Base-by-base conservation (phyloP, 1,140 invertebrate species). In the Tribolium castaneum region DNA sequence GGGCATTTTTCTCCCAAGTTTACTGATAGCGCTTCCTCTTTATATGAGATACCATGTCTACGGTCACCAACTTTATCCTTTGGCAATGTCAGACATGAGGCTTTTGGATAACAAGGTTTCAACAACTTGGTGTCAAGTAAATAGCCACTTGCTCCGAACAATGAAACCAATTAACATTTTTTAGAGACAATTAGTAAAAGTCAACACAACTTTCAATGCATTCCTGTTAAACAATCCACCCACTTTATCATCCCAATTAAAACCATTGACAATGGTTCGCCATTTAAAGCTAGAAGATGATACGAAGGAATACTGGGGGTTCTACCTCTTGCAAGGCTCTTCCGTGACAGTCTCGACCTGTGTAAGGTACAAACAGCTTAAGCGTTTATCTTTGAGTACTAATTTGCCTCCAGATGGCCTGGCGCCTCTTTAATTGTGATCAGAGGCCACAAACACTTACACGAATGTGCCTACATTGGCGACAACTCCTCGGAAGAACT, bases 291-390 rank as follows among this genome's bases (percentile, higher is more conserved):
- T 95, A n/a, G 90, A 92, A 72, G 93, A 95, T 82, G 94, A 95
- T 81, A 92, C 93, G 88, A 95, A 94, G 84, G 93, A 95, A 84
- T 95, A 94, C 83, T 95, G 93, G 93, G 93, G 94, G 6, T 95
- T 95, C 85, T 95, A 94, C 84, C 86, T 95, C n/a, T 86, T 94
- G 1, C 89, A 90, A 81, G 94, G 93, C 1, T 94, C 93, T 7
- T 90, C 89, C 4, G 92, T 94, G 3, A 93, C 91, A 0, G 90
- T 95, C 1, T 93, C 92, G 1, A 90, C 92, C 75, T 95, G 94
- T 87, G 91, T 92, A 5, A 92, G 92, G 92, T 93, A 87, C 76
- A 59, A 51, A 74, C 10, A 66, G 72, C 54, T 75, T n/a, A 49
- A 39, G 22, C 6, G 14, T 70, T 2, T 12, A 34, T 16, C 62